Percentiles rank a stretch among this genome's conserved stretches.
Evolutionary conservation across 2,888 invertebrate genomes (phyloP).

Genomic region (Trachelus stipa): DNA sequence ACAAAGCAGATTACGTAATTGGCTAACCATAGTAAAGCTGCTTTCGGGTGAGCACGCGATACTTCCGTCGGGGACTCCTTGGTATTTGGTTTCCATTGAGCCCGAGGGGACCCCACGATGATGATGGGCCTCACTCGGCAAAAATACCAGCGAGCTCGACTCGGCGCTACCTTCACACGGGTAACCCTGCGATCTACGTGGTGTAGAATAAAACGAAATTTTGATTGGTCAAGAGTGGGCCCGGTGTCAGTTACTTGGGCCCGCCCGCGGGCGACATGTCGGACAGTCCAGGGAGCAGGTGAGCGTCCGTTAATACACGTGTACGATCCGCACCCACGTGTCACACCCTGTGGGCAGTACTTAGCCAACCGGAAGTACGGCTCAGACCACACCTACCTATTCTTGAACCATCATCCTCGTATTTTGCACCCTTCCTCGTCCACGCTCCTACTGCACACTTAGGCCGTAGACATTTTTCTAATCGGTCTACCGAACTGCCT

Average conservation of each 20-base stretch:
- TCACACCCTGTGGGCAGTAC: slow-evolving; percentile 29
- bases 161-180: neutral
- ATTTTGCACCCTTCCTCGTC: neutral
- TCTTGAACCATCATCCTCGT: neutral
- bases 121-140: neutral
- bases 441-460: neutral
- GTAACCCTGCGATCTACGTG: neutral
- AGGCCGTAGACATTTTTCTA: neutral
- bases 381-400: neutral
- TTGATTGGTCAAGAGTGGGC: slow-evolving; percentile 41
- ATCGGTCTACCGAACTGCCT: neutral
- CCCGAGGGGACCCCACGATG: neutral
- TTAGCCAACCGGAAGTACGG: slow-evolving; percentile 1
- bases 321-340: slow-evolving; percentile 46
- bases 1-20: neutral
- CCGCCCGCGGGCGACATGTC: slow-evolving; percentile 55
- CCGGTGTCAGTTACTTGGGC: slow-evolving; percentile 46
- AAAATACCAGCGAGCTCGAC: neutral
- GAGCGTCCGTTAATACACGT: slow-evolving; percentile 37
- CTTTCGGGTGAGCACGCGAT: neutral
- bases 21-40: neutral
- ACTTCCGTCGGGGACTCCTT: neutral
- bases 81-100: neutral
- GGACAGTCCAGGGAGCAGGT: slow-evolving; percentile 46
- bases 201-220: neutral